Base-by-base conservation (phyloP, 2,113 vertebrate species). In the Lepus europaeus region DNA sequence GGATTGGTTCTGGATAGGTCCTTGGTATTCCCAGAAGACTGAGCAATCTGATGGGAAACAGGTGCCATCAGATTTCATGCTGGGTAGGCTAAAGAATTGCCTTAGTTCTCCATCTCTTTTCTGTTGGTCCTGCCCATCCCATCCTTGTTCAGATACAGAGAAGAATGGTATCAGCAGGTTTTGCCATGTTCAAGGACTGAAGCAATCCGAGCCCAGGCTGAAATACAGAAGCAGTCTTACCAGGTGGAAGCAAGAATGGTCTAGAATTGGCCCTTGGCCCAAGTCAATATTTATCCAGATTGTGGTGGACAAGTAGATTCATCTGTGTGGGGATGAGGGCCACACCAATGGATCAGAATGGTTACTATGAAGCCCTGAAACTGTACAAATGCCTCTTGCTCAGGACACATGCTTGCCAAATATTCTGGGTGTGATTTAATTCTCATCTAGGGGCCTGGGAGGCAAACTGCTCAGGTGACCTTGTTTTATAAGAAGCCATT, bases 401-500 rank as follows among this genome's bases (percentile, higher is more conserved):
- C 39, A 82, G 53, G 91, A 64, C 39, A 36, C 64, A 45, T 27
- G 51, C n/a, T 72, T 70, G 25, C 68, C 72, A 78, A 25, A 72
- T 66, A 63, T 56, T 87, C 59, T 85, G 3, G 3, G 27, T 86
- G 20, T 61, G 59, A 51, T 39, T 91, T 61, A 68, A 11, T 10
- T 90, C 53, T 73, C 6, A 36, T 59, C 19, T 45, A 22, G 29
- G 31, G 25, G 13, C 7, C 56, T 86, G 36, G 33, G 64, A 27
- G 25, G 14, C 66, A 22, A 92, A 23, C 31, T 87, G 23, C 6
- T 92, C 8, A 63, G 59, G n/a, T 81, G 8, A 64, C 12, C 33
- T 85, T 88, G 20, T 69, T 20, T 33, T 81, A 68, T 76, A 93
- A 84, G 70, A 6, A 77, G n/a, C 11, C 23, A 49, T 63, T 85